A percentile compares a stretch with the other conserved stretches of the same genome.
phyloP scores from a whole-genome alignment of 2,113 vertebrate genomes.

The Orthonyx spaldingii region DNA sequence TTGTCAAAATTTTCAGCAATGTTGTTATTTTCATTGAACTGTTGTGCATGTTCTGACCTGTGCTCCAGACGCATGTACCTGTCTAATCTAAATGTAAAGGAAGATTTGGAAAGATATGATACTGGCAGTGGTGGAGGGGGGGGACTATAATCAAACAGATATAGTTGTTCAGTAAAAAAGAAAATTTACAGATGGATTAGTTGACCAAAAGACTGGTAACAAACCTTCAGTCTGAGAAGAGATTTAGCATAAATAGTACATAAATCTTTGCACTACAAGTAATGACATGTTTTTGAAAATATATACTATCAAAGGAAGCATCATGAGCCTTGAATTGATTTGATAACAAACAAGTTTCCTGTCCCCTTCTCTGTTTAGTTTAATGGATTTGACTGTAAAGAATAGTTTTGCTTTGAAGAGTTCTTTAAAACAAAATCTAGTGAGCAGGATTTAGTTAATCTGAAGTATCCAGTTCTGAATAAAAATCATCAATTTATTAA shows the following conservation, averaged over 20 bases:
- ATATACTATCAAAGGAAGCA: neutral
- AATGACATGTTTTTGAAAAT: neutral
- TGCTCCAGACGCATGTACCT: neutral
- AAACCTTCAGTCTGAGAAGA: neutral
- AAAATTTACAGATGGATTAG: neutral
- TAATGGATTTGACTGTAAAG: neutral
- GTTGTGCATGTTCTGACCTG: neutral
- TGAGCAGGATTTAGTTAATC: neutral
- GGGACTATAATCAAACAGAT: neutral
- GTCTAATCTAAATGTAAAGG: neutral
- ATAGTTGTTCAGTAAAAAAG: neutral
- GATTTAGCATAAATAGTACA: neutral
- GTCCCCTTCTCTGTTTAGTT: neutral
- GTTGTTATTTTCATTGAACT: neutral
- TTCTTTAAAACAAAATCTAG: neutral
- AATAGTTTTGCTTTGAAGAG: neutral
- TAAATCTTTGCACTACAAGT: neutral
- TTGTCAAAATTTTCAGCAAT: neutral
- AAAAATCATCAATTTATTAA: neutral
- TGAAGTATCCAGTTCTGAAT: neutral
- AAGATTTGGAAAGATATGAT: neutral
- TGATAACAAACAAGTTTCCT: neutral
- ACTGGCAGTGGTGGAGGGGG: neutral
- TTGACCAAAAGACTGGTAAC: neutral
- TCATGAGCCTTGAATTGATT: neutral